These are phyloP conservation scores for Eumeta japonica DNA, from an alignment of 1,140 invertebrate genomes.

Conservation along the genomic window DNA sequence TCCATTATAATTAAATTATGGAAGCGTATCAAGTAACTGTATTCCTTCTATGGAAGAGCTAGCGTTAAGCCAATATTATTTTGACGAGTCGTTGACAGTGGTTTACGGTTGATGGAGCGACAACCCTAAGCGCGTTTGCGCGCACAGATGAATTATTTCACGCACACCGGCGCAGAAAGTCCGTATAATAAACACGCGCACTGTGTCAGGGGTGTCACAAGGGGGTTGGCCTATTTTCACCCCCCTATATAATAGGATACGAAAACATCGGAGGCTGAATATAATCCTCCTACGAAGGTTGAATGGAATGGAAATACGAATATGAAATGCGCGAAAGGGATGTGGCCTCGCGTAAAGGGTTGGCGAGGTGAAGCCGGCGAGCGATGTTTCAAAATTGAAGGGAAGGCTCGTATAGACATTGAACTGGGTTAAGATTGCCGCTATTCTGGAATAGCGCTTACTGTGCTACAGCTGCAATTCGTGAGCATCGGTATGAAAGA, in stretches of 20 bases:
- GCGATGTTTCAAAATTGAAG: no score
- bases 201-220: slow-evolving; percentile 18
- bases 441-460: no score
- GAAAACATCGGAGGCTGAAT: slow-evolving; percentile 55
- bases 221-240: slow-evolving; percentile 57
- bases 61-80: slow-evolving; percentile 48
- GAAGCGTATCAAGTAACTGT: slow-evolving; percentile 30
- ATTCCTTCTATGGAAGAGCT: slow-evolving; percentile 24
- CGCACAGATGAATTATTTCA: no score
- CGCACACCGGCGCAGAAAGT: slow-evolving; percentile 18
- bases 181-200: slow-evolving; percentile 19
- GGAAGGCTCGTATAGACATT: no score
- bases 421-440: no score
- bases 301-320: slow-evolving; percentile 50
- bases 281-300: slow-evolving; percentile 53
- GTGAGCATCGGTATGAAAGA: no score
- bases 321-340: slow-evolving; percentile 51
- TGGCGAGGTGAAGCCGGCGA: no score
- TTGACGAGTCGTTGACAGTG: slow-evolving; percentile 52
- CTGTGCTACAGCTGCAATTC: no score
- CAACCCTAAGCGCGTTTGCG: no score
- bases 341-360: slow-evolving; percentile 46
- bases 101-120: slow-evolving; percentile 45
- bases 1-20: slow-evolving; percentile 32
- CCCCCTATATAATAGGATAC: slow-evolving; percentile 56